phyloP scores from a whole-genome alignment of 2,797 vertebrate genomes.

The Ctenochaetus hawaiiensis region DNA sequence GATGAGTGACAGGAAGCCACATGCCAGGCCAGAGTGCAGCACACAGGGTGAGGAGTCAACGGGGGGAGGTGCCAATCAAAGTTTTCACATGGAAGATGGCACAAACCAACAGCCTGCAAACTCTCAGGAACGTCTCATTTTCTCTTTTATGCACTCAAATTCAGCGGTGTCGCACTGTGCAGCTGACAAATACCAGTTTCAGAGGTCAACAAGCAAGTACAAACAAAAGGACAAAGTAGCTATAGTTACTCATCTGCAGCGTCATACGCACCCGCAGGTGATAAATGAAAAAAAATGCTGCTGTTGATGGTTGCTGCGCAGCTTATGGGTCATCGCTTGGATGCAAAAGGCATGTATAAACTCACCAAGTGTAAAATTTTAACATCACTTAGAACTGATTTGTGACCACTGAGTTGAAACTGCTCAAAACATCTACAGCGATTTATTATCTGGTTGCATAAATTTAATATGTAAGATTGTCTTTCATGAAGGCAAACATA shows the following conservation, averaged over 20 bases:
- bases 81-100: conserved; percentile 28
- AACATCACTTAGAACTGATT: neutral
- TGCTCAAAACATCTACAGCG: neutral
- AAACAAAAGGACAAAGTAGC: conserved; percentile 57
- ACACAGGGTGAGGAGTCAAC: conserved; percentile 1
- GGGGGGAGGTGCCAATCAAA: conserved; percentile 58
- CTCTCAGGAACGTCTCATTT: conserved; percentile 14
- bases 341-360: conserved; percentile 32
- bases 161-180: conserved; percentile 10
- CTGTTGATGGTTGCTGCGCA: conserved; percentile 39
- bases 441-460: neutral
- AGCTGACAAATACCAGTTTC: conserved; percentile 35
- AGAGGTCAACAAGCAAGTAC: conserved; percentile 59
- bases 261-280: conserved; percentile 30
- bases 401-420: neutral
- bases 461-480: neutral
- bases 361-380: neutral
- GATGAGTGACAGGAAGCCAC: conserved; percentile 62
- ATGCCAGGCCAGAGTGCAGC: conserved; percentile 45
- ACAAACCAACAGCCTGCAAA: conserved; percentile 15
- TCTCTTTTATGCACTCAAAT: conserved; percentile 19
- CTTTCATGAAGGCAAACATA: neutral
- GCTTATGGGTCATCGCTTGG: conserved; percentile 3
- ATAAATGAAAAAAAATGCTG: conserved; percentile 2
- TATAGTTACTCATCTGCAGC: conserved; percentile 59